Conservation (phyloP, 2,888 invertebrate genomes). For the Ophraella communa region DNA sequence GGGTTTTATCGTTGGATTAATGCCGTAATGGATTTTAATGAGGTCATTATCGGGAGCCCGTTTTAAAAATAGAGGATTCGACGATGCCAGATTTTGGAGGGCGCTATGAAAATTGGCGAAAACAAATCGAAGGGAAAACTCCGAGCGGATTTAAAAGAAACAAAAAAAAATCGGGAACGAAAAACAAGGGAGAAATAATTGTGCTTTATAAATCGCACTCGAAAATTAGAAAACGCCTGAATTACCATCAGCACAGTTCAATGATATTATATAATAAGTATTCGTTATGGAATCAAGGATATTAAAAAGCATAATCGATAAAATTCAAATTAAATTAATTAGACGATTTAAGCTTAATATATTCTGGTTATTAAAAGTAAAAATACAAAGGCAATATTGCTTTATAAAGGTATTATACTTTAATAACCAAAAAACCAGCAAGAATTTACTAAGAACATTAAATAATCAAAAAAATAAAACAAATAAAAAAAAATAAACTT, state of each 20-base stretch:
- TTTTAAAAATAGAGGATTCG: constrained; percentile 21
- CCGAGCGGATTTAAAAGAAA: constrained; percentile 16
- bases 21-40: constrained; percentile 29
- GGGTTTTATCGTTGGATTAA: constrained; percentile 18
- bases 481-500: too few relatives aligned
- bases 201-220: constrained; percentile 9
- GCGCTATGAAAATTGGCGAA: constrained; percentile 22
- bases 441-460: too few relatives aligned
- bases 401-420: too few relatives aligned
- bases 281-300: not conserved
- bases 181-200: constrained; percentile 19
- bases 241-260: not conserved
- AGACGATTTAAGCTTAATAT: too few relatives aligned
- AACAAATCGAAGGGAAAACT: constrained; percentile 21
- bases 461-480: too few relatives aligned
- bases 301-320: too few relatives aligned
- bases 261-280: not conserved
- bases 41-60: constrained; percentile 25
- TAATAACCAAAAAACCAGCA: too few relatives aligned
- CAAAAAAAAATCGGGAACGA: too few relatives aligned
- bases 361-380: too few relatives aligned
- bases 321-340: too few relatives aligned
- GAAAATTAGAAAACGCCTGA: not conserved
- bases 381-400: too few relatives aligned
- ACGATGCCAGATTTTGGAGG: constrained; percentile 19